Conservation (phyloP, 2,888 invertebrate species). For the Buathra laborator region DNA sequence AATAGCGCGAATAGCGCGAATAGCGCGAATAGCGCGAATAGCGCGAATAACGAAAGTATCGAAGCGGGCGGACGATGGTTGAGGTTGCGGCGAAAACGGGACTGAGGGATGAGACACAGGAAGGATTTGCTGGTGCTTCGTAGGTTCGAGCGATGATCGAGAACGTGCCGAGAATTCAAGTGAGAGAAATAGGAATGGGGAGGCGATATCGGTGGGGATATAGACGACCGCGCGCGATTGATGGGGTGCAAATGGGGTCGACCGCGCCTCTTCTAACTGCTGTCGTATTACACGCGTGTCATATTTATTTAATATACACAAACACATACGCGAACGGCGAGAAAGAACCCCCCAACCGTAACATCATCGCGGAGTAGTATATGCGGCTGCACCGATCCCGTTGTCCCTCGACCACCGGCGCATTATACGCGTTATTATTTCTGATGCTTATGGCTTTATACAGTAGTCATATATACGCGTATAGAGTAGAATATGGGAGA, state of each 20-base stretch:
- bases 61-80: slow-evolving; percentile 60
- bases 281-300: slow-evolving; percentile 81
- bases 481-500: background rate
- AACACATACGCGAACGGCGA: slow-evolving; percentile 1
- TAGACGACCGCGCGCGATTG: slow-evolving; percentile 81
- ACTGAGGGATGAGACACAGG: background rate
- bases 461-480: slow-evolving; percentile 17
- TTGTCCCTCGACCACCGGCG: slow-evolving; percentile 67
- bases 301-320: slow-evolving; percentile 84
- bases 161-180: slow-evolving; percentile 49
- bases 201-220: slow-evolving; percentile 73
- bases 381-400: slow-evolving; percentile 31
- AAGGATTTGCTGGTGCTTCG: background rate
- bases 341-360: slow-evolving; percentile 6
- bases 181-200: slow-evolving; percentile 50
- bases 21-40: too few species aligned
- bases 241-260: slow-evolving; percentile 83
- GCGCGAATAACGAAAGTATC: too few species aligned
- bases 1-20: too few species aligned
- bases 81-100: slow-evolving; percentile 43
- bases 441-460: slow-evolving; percentile 78
- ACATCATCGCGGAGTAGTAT: slow-evolving; percentile 28
- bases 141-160: slow-evolving; percentile 57
- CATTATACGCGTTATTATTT: slow-evolving; percentile 83
- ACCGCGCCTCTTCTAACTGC: slow-evolving; percentile 80